Conservation (phyloP, 1,140 invertebrate genomes). For the Drosophila teissieri region DNA sequence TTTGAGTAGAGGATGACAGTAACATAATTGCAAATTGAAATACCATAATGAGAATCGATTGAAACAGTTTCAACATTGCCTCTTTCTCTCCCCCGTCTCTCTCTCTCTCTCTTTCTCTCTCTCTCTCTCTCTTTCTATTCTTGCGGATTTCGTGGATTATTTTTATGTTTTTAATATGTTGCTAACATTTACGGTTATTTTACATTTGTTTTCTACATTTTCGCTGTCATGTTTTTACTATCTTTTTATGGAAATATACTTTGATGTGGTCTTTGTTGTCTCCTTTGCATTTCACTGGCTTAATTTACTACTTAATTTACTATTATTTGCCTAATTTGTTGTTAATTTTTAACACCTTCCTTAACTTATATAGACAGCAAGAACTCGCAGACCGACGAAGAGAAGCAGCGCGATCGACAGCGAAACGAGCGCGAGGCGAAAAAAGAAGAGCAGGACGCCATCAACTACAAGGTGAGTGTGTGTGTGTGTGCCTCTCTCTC, state of each 20-base stretch:
- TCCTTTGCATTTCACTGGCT: too few relatives aligned
- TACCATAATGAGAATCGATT: constrained; percentile 27
- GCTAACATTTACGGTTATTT: neutral
- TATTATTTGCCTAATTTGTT: constrained; percentile 1
- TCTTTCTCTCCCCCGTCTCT: constrained; percentile 27
- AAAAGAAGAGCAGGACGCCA: constrained; percentile 84
- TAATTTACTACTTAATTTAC: neutral
- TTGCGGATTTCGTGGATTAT: neutral
- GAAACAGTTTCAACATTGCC: constrained; percentile 36
- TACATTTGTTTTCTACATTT: neutral
- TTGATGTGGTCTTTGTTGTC: neutral
- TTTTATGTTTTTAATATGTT: neutral
- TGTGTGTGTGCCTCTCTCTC: constrained; percentile 53
- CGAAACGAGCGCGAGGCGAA: constrained; percentile 84
- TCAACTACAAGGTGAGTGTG: constrained; percentile 84
- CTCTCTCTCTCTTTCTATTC: constrained; percentile 4
- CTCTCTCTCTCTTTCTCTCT: constrained; percentile 4
- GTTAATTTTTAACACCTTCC: neutral
- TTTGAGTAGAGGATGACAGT: constrained; percentile 26
- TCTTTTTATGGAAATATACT: neutral
- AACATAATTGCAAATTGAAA: constrained; percentile 2
- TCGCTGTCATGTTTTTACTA: neutral
- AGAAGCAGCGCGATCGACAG: constrained; percentile 84
- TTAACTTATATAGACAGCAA: constrained; percentile 73
- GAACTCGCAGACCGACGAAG: constrained; percentile 84